Percentiles rank a stretch among this genome's conserved stretches.
Evolutionary conservation across 2,888 invertebrate species (phyloP).

Genomic region (Himalopsyche japonica): DNA sequence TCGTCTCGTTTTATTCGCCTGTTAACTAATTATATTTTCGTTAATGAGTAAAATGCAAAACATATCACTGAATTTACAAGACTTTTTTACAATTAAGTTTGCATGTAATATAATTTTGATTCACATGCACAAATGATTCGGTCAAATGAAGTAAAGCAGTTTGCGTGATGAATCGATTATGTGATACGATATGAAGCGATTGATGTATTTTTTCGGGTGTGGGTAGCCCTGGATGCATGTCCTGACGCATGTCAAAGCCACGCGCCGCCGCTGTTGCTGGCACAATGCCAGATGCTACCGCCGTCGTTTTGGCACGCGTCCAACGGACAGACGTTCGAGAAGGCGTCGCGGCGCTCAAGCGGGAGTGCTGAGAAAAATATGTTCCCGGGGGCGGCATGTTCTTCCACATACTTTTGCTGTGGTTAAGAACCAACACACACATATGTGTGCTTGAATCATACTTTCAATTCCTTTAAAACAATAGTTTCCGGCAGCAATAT

Average conservation of each 20-base stretch:
- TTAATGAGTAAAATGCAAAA: too few species aligned
- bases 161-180: too few species aligned
- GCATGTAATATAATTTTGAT: too few species aligned
- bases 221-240: not conserved
- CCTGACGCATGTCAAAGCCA: conserved; percentile 9
- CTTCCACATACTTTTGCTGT: not conserved
- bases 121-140: too few species aligned
- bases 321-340: conserved; percentile 36
- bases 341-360: not conserved
- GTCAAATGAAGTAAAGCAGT: too few species aligned
- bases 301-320: conserved; percentile 33
- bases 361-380: not conserved
- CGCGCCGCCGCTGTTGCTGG: conserved; percentile 18
- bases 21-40: too few species aligned
- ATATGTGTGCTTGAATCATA: not conserved
- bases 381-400: not conserved
- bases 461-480: not conserved
- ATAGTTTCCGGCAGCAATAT: too few species aligned
- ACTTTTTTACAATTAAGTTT: too few species aligned
- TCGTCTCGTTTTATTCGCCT: too few species aligned
- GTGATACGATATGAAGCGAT: not conserved
- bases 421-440: not conserved
- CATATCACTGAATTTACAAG: too few species aligned
- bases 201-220: not conserved
- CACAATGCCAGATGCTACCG: conserved; percentile 24